Percentiles rank a stretch among this genome's conserved stretches.
Conservation (phyloP, 2,888 invertebrate species). For the Coenonympha glycerion region DNA sequence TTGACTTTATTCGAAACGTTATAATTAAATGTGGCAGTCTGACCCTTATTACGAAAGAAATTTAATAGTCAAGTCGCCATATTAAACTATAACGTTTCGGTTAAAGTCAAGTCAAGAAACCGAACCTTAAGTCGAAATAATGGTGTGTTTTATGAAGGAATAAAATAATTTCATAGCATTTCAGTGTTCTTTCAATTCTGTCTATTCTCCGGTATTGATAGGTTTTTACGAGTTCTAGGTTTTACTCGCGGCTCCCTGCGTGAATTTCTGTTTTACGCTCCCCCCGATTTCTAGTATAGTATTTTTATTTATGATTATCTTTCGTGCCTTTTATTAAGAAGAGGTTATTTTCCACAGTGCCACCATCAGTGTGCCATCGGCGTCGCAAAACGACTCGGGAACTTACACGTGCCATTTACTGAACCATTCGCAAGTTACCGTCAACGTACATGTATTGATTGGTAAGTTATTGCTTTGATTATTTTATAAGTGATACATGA, state of each 20-base stretch:
- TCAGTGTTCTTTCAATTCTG: slow-evolving; percentile 17
- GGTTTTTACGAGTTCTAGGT: neutral
- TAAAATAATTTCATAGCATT: slow-evolving; percentile 21
- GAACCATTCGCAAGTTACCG: slow-evolving; percentile 78
- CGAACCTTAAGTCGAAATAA: slow-evolving; percentile 26
- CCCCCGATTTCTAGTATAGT: no score
- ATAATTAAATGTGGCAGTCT: no score
- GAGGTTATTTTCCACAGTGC: slow-evolving; percentile 46
- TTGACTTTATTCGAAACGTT: no score
- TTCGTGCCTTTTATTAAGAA: neutral
- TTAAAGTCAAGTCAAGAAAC: no score
- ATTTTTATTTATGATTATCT: neutral
- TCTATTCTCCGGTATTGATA: slow-evolving; percentile 3
- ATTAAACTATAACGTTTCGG: no score
- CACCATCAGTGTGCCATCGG: slow-evolving; percentile 72
- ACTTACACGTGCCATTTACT: slow-evolving; percentile 79
- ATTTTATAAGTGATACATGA: neutral
- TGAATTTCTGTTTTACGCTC: no score
- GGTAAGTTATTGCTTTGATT: slow-evolving; percentile 61
- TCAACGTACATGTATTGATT: slow-evolving; percentile 81
- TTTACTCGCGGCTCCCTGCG: no score
- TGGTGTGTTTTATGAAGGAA: slow-evolving; percentile 21
- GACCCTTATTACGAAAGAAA: no score
- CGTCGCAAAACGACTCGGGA: slow-evolving; percentile 80
- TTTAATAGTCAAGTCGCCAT: no score